Conservation (phyloP, 1,140 invertebrate genomes). For the Sycophila sp. region DNA sequence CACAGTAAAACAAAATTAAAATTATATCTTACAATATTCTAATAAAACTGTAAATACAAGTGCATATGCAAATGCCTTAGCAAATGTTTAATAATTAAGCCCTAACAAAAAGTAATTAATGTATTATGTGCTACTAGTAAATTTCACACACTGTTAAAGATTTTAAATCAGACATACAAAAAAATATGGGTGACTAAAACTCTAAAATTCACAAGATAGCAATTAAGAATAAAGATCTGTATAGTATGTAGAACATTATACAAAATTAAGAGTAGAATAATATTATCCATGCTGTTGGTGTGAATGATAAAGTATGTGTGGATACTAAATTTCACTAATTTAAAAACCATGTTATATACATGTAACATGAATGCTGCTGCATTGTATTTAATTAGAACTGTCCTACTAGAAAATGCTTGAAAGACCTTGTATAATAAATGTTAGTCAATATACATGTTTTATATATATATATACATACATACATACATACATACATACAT, state of each 20-base stretch:
- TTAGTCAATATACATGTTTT: slow-evolving; percentile 58
- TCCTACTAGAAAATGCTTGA: slow-evolving; percentile 50
- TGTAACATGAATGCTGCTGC: slow-evolving; percentile 49
- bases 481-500: slow-evolving; percentile 47
- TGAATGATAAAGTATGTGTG: not conserved
- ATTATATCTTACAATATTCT: not conserved
- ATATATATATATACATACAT: slow-evolving; percentile 57
- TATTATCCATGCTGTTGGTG: not conserved
- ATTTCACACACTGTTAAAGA: not conserved
- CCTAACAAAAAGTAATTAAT: not conserved
- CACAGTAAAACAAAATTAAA: slow-evolving; percentile 13
- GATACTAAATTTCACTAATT: too few species aligned
- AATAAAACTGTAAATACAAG: slow-evolving; percentile 4
- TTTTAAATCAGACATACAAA: not conserved
- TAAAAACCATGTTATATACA: slow-evolving; percentile 43
- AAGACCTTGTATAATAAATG: slow-evolving; percentile 60
- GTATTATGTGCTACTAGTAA: not conserved
- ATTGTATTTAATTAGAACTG: slow-evolving; percentile 55
- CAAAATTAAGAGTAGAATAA: slow-evolving; percentile 12
- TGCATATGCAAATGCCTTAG: slow-evolving; percentile 1
- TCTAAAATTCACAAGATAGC: not conserved
- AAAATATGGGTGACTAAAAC: not conserved
- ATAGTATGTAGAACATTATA: not conserved
- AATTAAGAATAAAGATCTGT: not conserved
- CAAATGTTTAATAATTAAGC: slow-evolving; percentile 16